Evolutionary conservation across 2,113 vertebrate species (phyloP).

Genomic region (Myiagra hebetior): DNA sequence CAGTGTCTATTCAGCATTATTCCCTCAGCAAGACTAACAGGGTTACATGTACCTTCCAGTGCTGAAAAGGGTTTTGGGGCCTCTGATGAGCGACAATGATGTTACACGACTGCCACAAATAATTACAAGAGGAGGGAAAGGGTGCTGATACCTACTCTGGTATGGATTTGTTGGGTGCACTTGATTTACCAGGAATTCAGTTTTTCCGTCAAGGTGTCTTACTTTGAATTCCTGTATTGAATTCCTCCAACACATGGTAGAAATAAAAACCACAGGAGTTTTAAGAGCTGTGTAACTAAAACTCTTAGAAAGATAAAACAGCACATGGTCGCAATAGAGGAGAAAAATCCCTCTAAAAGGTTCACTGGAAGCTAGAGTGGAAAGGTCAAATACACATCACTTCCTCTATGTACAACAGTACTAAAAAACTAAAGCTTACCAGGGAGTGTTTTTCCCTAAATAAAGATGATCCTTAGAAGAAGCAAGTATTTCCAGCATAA

Average conservation of each 20-base stretch:
- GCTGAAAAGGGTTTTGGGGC: background rate
- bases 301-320: background rate
- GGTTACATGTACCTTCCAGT: background rate
- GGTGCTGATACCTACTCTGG: background rate
- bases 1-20: background rate
- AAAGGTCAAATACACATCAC: background rate
- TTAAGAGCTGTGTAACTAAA: background rate
- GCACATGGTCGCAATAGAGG: background rate
- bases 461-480: background rate
- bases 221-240: background rate
- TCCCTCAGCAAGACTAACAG: background rate
- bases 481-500: background rate
- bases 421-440: background rate
- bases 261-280: background rate
- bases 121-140: background rate
- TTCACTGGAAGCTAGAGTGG: background rate
- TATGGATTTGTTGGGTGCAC: background rate
- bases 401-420: background rate
- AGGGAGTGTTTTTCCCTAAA: background rate
- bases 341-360: background rate
- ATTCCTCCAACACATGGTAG: constrained; percentile 23
- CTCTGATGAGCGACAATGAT: background rate
- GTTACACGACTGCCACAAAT: background rate
- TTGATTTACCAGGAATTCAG: background rate
- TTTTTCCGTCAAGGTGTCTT: background rate